phyloP scores from a whole-genome alignment of 2,888 invertebrate genomes.

The Euzophera pinguis region DNA sequence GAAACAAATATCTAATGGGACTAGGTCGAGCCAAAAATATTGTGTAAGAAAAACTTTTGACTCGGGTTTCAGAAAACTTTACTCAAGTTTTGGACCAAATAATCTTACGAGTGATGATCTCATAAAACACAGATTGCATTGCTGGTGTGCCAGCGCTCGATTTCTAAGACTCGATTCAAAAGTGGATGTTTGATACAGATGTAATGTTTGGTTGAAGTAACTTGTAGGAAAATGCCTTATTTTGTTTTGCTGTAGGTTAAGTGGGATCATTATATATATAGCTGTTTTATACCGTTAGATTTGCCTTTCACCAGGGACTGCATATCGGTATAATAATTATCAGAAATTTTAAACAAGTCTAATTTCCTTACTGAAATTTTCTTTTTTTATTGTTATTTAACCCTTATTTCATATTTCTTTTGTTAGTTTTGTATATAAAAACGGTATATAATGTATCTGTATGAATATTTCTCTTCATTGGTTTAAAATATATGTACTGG shows the following conservation, averaged over 20 bases:
- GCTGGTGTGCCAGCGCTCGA: slow-evolving; percentile 35
- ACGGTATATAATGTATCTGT: too few species aligned
- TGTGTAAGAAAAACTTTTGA: slow-evolving; percentile 56
- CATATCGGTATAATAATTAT: too few species aligned
- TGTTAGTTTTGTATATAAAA: too few species aligned
- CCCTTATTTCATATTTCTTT: too few species aligned
- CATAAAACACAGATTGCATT: slow-evolving; percentile 41
- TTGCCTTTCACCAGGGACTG: slow-evolving; percentile 11
- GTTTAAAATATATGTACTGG: too few species aligned
- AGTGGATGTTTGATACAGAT: slow-evolving; percentile 43
- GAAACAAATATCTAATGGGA: slow-evolving; percentile 38
- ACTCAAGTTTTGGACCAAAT: slow-evolving; percentile 62
- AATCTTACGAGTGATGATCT: slow-evolving; percentile 66
- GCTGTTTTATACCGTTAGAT: slow-evolving; percentile 16
- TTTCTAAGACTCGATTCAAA: slow-evolving; percentile 44
- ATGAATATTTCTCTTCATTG: too few species aligned
- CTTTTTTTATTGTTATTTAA: too few species aligned
- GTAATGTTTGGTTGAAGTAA: slow-evolving; percentile 51
- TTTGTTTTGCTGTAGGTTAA: slow-evolving; percentile 72
- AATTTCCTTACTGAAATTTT: too few species aligned
- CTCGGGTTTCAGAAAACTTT: slow-evolving; percentile 54
- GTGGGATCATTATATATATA: slow-evolving; percentile 27
- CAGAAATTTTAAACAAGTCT: too few species aligned
- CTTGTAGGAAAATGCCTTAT: slow-evolving; percentile 70
- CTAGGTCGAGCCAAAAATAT: slow-evolving; percentile 71